Base-by-base conservation (phyloP, 2,888 invertebrate genomes). In the Folsomia candida region DNA sequence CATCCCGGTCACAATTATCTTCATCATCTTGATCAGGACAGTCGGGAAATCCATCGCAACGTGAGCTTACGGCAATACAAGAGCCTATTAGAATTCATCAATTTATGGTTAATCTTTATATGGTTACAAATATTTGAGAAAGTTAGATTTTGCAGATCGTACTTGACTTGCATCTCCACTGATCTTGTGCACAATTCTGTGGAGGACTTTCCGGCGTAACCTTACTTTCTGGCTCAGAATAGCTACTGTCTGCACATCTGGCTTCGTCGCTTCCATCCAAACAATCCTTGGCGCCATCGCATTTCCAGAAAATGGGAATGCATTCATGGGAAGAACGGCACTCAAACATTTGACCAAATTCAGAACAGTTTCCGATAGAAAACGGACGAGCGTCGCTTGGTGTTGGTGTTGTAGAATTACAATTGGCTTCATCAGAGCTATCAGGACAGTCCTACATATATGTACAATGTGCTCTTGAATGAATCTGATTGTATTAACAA, bases 181-280 rank as follows among this genome's bases (percentile, higher is more conserved):
- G 85, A 80, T 88, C n/a, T n/a, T n/a, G n/a, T n/a, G n/a, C n/a
- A n/a, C n/a, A n/a, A n/a, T n/a, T n/a, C n/a, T n/a, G n/a, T n/a
- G n/a, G n/a, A n/a, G n/a, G n/a, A n/a, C n/a, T n/a, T n/a, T n/a
- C n/a, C n/a, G n/a, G n/a, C n/a, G n/a, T n/a, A n/a, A n/a, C n/a
- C n/a, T n/a, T n/a, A n/a, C n/a, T n/a, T n/a, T n/a, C n/a, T n/a
- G n/a, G n/a, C n/a, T n/a, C n/a, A n/a, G n/a, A n/a, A n/a, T n/a
- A n/a, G n/a, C n/a, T n/a, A n/a, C n/a, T n/a, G n/a, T n/a, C n/a
- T n/a, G 27, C 1, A 28, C 81, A 90, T 0, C 89, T 90, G 0
- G 87, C 76, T 81, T 93, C 93, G 81, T 93, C 92, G 0, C 89
- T 89, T 54, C 86, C 86, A 77, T 92, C 91, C 0, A 88, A 89